Base-by-base conservation (phyloP, 1,140 invertebrate species). In the Drosophila willistoni region DNA sequence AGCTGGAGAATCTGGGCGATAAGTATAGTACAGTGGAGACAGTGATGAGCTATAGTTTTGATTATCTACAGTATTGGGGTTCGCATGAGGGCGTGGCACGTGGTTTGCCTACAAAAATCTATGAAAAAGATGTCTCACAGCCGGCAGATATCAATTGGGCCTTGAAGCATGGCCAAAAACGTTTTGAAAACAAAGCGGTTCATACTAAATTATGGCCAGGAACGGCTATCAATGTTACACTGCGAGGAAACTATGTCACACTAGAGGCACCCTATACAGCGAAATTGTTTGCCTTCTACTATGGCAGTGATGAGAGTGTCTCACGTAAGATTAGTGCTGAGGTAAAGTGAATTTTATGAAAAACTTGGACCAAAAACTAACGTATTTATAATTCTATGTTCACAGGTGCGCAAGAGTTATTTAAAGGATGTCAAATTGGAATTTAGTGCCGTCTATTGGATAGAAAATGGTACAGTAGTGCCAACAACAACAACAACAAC, bases 151-250 rank as follows among this genome's bases (percentile, higher is more conserved):
- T 96, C 62, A 93, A 94, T 68, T 97, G 96, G 96, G 95, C 95
- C 3, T 93, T 95, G 19, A 93, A 93, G 22, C 93, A 94, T 41
- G 92, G 91, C 1, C 93, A 94, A 64, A 93, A 93, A 56, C 93
- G 93, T 42, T 93, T 94, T 5, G 95, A 95, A 60, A 91, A 84
- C 34, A 92, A 92, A 57, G 77, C 84, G 0, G 91, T 92, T 1
- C 79, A 81, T 29, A 90, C 89, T 1, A 91, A 81, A 44, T 69
- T 92, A 10, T 94, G 95, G 90, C 94, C 96, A 4, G 96, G 96
- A 39, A 97, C 96, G 0, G 96, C 94, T 7, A 94, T 96, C 29
- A 97, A 97, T 90, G 95, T 97, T 0, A 96, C 95, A 1, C 92
- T 97, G 3, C 93, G 91, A 36, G 96, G 95, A 1, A 96, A 96